A percentile compares a stretch with the other conserved stretches of the same genome.
These are phyloP conservation scores for Eupristina koningsbergeri DNA, from an alignment of 1,140 invertebrate genomes.

Conservation along the genomic window DNA sequence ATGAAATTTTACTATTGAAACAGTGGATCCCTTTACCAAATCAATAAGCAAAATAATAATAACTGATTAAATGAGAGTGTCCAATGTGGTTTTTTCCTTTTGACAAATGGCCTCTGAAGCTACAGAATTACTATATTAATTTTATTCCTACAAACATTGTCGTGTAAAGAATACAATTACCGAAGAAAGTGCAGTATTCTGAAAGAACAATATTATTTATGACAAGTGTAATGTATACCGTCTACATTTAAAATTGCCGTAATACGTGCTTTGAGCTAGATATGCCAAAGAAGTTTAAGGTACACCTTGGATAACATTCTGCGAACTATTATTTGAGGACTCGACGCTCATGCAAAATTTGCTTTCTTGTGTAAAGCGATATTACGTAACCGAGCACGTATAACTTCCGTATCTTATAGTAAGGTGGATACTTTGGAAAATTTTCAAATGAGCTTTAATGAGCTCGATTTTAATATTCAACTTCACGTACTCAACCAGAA, in stretches of 20 bases:
- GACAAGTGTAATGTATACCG: constrained; percentile 12
- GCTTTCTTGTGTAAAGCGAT: constrained; percentile 46
- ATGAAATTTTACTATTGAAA: too few species aligned
- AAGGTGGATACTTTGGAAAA: constrained; percentile 12
- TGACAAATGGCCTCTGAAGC: not conserved
- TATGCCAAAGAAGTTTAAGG: constrained; percentile 11
- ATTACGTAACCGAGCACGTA: constrained; percentile 29
- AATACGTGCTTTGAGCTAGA: constrained; percentile 25
- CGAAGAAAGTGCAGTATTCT: not conserved
- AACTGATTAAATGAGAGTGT: not conserved
- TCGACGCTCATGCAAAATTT: constrained; percentile 33
- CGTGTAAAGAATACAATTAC: not conserved
- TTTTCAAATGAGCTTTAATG: constrained; percentile 6
- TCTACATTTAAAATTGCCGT: not conserved
- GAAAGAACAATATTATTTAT: constrained; percentile 22
- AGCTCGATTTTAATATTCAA: constrained; percentile 3
- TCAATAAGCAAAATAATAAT: too few species aligned
- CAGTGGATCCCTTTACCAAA: not conserved
- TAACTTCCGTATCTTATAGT: constrained; percentile 40
- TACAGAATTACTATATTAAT: not conserved
- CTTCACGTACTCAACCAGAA: not conserved
- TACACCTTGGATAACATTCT: constrained; percentile 44
- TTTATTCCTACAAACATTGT: not conserved
- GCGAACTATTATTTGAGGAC: constrained; percentile 36
- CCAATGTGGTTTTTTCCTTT: not conserved